phyloP scores from a whole-genome alignment of 2,113 vertebrate genomes.

The Rynchops niger region DNA sequence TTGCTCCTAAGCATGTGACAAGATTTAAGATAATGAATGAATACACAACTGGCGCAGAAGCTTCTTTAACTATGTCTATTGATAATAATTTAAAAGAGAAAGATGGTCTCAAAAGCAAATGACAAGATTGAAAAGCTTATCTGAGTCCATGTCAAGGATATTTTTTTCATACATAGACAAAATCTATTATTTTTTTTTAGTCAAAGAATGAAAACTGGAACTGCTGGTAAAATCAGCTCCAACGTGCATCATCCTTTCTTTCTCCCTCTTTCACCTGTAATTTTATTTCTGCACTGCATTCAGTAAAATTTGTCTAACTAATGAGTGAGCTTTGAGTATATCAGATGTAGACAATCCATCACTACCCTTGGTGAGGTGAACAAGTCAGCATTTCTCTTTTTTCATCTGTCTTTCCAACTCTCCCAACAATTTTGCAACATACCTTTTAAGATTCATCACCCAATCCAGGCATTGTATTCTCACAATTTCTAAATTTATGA shows the following conservation, averaged over 20 bases:
- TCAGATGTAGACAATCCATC: neutral
- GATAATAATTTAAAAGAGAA: neutral
- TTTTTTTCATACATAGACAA: neutral
- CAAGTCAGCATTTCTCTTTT: neutral
- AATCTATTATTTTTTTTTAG: neutral
- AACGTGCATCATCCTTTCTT: neutral
- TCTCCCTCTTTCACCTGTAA: neutral
- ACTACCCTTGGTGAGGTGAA: neutral
- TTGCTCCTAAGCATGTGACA: neutral
- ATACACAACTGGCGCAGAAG: neutral
- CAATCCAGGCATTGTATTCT: neutral
- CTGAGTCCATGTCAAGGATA: neutral
- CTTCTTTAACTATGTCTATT: neutral
- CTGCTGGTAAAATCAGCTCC: neutral
- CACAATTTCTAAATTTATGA: neutral
- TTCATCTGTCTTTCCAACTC: neutral
- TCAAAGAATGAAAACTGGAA: neutral
- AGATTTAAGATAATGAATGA: neutral
- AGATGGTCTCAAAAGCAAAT: neutral
- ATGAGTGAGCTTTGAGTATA: fast-evolving
- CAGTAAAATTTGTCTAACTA: neutral
- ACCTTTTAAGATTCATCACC: neutral
- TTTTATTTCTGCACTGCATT: neutral
- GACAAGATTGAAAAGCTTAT: fast-evolving
- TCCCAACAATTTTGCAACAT: neutral